Evolutionary conservation across 2,888 invertebrate genomes (phyloP).

Genomic region (Resseliella maxima): DNA sequence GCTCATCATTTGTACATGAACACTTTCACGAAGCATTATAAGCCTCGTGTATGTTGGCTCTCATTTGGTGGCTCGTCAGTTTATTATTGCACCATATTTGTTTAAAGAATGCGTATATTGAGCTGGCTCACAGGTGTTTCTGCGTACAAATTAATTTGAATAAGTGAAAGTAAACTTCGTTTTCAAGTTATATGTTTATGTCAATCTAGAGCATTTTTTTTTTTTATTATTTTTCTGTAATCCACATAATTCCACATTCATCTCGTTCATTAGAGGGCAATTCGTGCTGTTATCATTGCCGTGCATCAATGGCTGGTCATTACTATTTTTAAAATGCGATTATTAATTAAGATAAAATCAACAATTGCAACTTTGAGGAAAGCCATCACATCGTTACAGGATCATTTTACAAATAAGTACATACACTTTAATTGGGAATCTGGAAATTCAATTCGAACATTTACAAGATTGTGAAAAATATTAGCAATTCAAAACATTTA

Average conservation of each 20-base stretch:
- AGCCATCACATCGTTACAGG: constrained; percentile 3
- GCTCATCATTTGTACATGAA: neutral
- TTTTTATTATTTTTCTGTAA: neutral
- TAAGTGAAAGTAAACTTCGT: neutral
- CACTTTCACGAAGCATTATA: neutral
- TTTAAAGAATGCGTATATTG: constrained; percentile 6
- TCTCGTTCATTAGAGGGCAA: neutral
- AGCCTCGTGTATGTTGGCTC: neutral
- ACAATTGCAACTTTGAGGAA: neutral
- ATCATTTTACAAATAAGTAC: neutral
- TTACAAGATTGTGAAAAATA: neutral
- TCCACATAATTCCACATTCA: no score
- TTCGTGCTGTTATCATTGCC: neutral
- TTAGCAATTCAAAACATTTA: neutral
- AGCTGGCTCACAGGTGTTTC: constrained; percentile 5
- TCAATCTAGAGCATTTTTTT: constrained; percentile 14
- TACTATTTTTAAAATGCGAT: neutral
- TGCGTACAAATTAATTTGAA: neutral
- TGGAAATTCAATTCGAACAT: neutral
- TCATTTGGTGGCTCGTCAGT: neutral
- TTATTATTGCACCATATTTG: constrained; percentile 13
- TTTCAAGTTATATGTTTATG: neutral
- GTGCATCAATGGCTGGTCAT: neutral
- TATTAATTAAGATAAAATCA: neutral
- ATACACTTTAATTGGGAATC: neutral